phyloP scores from a whole-genome alignment of 1,140 invertebrate species.

The Caenorhabditis latens region DNA sequence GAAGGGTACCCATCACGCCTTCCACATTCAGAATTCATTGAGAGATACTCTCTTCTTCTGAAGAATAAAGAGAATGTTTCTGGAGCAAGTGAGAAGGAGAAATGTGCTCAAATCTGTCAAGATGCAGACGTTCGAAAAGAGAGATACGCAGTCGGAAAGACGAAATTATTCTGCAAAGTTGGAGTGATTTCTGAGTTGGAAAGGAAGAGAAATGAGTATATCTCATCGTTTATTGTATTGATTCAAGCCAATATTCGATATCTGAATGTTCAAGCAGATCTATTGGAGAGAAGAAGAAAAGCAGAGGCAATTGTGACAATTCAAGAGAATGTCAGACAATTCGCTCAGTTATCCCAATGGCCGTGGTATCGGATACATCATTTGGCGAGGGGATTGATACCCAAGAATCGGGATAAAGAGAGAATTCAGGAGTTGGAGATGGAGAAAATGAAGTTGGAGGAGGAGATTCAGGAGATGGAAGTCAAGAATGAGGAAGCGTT shows the following conservation, averaged over 20 bases:
- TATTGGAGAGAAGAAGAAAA: constrained; percentile 51
- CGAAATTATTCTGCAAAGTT: constrained; percentile 73
- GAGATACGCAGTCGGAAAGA: constrained; percentile 70
- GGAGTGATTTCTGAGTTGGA: constrained; percentile 74
- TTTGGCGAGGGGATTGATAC: constrained; percentile 66
- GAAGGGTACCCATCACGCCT: constrained; percentile 94
- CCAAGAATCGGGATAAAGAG: constrained; percentile 67
- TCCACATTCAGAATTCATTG: constrained; percentile 89
- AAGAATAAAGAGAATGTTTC: constrained; percentile 19
- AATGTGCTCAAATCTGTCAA: constrained; percentile 61
- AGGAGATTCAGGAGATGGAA: constrained; percentile 62
- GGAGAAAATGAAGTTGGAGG: constrained; percentile 60
- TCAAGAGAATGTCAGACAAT: constrained; percentile 70
- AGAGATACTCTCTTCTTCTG: constrained; percentile 80
- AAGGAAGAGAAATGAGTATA: constrained; percentile 62
- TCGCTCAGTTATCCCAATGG: constrained; percentile 66
- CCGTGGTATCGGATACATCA: constrained; percentile 65
- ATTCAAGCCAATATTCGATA: constrained; percentile 72
- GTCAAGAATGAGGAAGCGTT: constrained; percentile 48
- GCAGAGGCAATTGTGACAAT: constrained; percentile 66
- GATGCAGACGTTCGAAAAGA: constrained; percentile 61
- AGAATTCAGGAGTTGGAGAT: constrained; percentile 63
- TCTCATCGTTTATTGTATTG: constrained; percentile 62
- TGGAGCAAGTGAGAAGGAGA: constrained; percentile 47
- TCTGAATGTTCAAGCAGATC: constrained; percentile 67